A percentile compares a stretch with the other conserved stretches of the same genome.
Conservation (phyloP, 1,140 invertebrate genomes). For the Lasaia peninsularis region DNA sequence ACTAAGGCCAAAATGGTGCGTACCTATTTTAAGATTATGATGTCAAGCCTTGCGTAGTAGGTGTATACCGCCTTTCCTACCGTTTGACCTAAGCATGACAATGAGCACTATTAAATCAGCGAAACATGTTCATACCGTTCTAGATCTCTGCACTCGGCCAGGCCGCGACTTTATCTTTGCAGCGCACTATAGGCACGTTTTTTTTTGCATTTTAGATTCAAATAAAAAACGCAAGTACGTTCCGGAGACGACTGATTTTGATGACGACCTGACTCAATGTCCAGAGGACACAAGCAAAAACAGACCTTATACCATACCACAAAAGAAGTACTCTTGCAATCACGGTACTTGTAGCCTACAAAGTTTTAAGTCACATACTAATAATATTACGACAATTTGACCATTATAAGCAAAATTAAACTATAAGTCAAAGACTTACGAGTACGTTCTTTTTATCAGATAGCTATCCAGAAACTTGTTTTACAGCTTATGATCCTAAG, state of each 20-base stretch:
- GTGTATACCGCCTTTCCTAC: no score
- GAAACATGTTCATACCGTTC: no score
- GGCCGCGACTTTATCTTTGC: not conserved
- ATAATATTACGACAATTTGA: conserved; percentile 4
- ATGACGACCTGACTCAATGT: not conserved
- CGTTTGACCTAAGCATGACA: no score
- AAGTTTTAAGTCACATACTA: conserved; percentile 1
- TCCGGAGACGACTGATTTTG: not conserved
- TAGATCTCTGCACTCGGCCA: no score
- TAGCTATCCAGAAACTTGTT: not conserved
- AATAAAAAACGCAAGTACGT: not conserved
- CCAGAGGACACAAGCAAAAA: not conserved
- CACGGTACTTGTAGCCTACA: not conserved
- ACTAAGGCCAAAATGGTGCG: no score
- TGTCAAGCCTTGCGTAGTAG: no score
- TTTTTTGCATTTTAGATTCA: conserved; percentile 5
- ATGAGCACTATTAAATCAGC: no score
- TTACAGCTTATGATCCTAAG: not conserved
- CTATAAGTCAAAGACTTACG: not conserved
- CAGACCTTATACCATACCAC: not conserved
- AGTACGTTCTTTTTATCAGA: not conserved
- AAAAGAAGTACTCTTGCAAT: not conserved
- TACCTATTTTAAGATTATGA: no score
- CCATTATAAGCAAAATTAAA: conserved; percentile 1
- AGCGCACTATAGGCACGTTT: conserved; percentile 2